These are phyloP conservation scores for Caenorhabditis sp. DNA, from an alignment of 2,888 invertebrate genomes.

Conservation along the genomic window DNA sequence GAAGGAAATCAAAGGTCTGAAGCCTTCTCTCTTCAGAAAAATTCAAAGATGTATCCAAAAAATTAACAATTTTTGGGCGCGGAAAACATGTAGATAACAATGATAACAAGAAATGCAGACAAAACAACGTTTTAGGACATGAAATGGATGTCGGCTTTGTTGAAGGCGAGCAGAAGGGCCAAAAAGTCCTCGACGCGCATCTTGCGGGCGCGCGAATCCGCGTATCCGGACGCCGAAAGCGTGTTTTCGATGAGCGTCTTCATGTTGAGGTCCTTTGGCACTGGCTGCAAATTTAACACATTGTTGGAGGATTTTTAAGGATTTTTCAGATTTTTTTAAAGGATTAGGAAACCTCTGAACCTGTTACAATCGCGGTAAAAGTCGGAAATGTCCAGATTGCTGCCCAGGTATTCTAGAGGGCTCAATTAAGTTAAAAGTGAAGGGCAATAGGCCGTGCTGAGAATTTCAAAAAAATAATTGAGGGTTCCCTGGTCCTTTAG, in stretches of 20 bases:
- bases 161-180: slow-evolving; percentile 88
- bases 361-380: no score
- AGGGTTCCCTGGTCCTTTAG: no score
- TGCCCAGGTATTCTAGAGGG: no score
- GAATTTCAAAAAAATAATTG: no score
- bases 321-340: background rate
- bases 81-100: background rate
- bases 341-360: no score
- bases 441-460: no score
- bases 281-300: slow-evolving; percentile 83
- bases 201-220: slow-evolving; percentile 88
- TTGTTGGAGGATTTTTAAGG: background rate
- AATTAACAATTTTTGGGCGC: slow-evolving; percentile 6
- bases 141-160: slow-evolving; percentile 93
- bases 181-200: slow-evolving; percentile 98
- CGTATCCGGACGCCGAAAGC: slow-evolving; percentile 84
- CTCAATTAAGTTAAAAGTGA: no score
- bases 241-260: slow-evolving; percentile 87
- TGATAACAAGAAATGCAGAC: slow-evolving; percentile 6
- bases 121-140: slow-evolving; percentile 39
- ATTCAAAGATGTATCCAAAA: background rate
- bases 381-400: no score
- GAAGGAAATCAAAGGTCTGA: background rate
- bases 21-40: background rate
- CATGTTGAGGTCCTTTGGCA: slow-evolving; percentile 88